These are phyloP conservation scores for Acrocephalus scirpaceus DNA, from an alignment of 2,797 vertebrate species.

Conservation along the genomic window DNA sequence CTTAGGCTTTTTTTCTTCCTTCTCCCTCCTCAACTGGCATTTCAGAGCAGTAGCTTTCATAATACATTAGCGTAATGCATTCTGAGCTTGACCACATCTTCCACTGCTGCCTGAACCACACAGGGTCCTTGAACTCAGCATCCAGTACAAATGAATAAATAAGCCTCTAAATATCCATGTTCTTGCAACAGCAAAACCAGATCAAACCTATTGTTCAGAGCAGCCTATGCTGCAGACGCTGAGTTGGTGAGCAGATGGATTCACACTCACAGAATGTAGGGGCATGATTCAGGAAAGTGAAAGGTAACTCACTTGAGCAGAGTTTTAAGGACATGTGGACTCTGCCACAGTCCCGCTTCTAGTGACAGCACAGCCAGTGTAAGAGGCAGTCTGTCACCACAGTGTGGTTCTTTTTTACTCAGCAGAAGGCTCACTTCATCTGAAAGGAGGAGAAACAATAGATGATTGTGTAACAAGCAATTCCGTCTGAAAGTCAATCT, in stretches of 20 bases:
- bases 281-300: background rate
- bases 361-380: slow-evolving; percentile 80
- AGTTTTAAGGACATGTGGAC: slow-evolving; percentile 90
- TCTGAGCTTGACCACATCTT: background rate
- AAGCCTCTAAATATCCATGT: background rate
- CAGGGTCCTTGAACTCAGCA: background rate
- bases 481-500: background rate
- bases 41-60: background rate
- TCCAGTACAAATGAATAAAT: background rate
- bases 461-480: background rate
- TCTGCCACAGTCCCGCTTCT: slow-evolving; percentile 78
- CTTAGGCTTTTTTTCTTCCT: background rate
- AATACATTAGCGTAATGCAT: slow-evolving; percentile 22
- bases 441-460: slow-evolving; percentile 35
- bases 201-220: background rate
- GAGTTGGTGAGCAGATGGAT: background rate
- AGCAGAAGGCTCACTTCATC: slow-evolving; percentile 72
- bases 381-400: slow-evolving; percentile 75
- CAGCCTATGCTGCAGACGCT: background rate
- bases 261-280: background rate
- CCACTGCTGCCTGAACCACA: background rate
- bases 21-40: background rate
- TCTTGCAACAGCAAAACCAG: background rate
- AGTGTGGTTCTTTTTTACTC: slow-evolving; percentile 71
- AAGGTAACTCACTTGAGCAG: slow-evolving; percentile 85